phyloP scores from a whole-genome alignment of 2,797 vertebrate genomes.

The Sebastes itinus region DNA sequence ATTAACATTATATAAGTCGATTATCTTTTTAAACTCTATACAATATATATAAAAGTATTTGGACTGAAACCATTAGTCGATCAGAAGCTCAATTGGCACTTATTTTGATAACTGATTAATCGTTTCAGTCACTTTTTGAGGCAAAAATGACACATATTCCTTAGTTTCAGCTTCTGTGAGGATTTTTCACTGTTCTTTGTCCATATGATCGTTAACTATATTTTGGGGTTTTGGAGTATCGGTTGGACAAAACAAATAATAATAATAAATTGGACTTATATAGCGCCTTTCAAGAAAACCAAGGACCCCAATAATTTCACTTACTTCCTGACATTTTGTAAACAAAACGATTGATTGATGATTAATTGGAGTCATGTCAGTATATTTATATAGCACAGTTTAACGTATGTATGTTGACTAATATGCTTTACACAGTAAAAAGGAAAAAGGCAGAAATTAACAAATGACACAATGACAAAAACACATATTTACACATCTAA shows the following conservation, averaged over 20 bases:
- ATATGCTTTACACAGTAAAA: too few species aligned
- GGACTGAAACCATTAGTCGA: background rate
- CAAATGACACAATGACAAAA: too few species aligned
- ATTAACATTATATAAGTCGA: background rate
- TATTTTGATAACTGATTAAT: too few species aligned
- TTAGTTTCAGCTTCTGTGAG: background rate
- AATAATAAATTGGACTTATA: too few species aligned
- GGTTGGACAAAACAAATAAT: background rate
- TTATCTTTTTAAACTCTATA: background rate
- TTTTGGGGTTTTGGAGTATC: background rate
- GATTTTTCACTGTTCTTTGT: background rate
- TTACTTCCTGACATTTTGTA: background rate
- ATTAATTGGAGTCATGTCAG: too few species aligned
- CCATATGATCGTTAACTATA: background rate
- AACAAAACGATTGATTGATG: background rate
- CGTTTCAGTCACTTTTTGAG: background rate
- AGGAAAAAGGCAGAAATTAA: too few species aligned
- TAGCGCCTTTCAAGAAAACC: too few species aligned
- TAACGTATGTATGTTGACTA: too few species aligned
- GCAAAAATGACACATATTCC: background rate
- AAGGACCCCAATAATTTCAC: background rate
- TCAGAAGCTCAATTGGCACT: background rate
- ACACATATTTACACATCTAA: rapidly evolving
- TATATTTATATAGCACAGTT: too few species aligned
- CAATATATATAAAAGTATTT: background rate